Base-by-base conservation (phyloP, 1,140 invertebrate species). In the Leptestheria dahalacensis region DNA sequence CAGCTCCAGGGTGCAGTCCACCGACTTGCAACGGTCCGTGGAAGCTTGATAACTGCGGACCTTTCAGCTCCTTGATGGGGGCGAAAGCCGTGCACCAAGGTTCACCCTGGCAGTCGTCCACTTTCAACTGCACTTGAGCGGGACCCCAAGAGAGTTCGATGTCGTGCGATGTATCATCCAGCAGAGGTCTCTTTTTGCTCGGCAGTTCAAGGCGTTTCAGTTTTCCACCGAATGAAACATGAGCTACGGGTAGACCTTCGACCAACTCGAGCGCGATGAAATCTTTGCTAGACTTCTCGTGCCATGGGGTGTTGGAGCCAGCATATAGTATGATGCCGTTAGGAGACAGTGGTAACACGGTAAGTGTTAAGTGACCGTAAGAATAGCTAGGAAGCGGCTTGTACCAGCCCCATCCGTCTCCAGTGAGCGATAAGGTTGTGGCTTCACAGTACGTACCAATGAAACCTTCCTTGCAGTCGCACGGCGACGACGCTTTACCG, bases 151-250 rank as follows among this genome's bases (percentile, higher is more conserved):
- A 78, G 18, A 93, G 82, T 59, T 90, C 85, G 63, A 95, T 82
- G 51, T 80, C 77, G 72, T 95, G 91, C 60, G 78, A 81, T 61
- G 83, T 80, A 1, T 85, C 86, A 64, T 91, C 83, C 18, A 79
- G 80, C 11, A 94, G 20, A 9, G 41, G 73, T 63, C 81, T 79
- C 3, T 84, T 84, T 15, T 85, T 79, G 33, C 83, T 79, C 61
- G 84, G 68, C 20, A 80, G 79, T 64, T 85, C 80, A 3, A 91
- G 70, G 64, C 76, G 72, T 1, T 79, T 74, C 1, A 84, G 85
- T 1, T 90, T 91, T 0, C 85, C 81, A 2, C 93, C 93, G 73
- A 93, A 93, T 73, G 96, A 86, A 15, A 97, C 79, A n/a, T 88
- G 79, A 0, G 97, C 73, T 0, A 86, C 76, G 1, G 90, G 88